Conservation (phyloP, 2,113 vertebrate species). For the Seriola dumerili region DNA sequence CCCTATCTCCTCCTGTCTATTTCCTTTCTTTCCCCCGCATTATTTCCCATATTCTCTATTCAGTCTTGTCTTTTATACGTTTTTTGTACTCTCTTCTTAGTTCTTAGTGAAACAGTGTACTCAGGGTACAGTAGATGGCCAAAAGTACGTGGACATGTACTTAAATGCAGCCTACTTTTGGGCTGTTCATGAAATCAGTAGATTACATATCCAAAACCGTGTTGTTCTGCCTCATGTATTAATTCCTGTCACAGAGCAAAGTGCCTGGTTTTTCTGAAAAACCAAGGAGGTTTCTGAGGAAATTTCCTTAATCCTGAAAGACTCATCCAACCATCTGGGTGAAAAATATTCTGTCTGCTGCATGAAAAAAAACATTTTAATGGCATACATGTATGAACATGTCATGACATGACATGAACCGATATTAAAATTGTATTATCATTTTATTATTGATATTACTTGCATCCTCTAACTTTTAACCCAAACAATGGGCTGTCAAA, state of each 20-base stretch:
- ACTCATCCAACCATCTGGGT: background rate
- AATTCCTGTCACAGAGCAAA: background rate
- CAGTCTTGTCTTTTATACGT: background rate
- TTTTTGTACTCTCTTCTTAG: no score
- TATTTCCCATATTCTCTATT: background rate
- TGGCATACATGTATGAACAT: background rate
- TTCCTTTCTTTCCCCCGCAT: background rate
- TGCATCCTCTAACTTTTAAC: background rate
- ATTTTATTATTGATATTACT: background rate
- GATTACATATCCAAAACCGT: no score
- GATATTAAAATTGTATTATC: no score
- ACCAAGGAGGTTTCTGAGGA: background rate
- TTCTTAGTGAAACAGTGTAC: no score
- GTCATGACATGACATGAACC: background rate
- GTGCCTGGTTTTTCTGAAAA: background rate
- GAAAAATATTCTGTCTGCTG: no score
- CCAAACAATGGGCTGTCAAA: no score
- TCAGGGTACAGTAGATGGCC: no score
- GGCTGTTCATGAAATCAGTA: no score
- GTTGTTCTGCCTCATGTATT: background rate
- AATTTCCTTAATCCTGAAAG: background rate
- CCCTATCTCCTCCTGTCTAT: background rate
- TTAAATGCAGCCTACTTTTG: no score
- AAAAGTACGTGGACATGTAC: no score
- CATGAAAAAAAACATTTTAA: no score